Conservation (phyloP, 2,113 vertebrate genomes). For the Tichodroma muraria region DNA sequence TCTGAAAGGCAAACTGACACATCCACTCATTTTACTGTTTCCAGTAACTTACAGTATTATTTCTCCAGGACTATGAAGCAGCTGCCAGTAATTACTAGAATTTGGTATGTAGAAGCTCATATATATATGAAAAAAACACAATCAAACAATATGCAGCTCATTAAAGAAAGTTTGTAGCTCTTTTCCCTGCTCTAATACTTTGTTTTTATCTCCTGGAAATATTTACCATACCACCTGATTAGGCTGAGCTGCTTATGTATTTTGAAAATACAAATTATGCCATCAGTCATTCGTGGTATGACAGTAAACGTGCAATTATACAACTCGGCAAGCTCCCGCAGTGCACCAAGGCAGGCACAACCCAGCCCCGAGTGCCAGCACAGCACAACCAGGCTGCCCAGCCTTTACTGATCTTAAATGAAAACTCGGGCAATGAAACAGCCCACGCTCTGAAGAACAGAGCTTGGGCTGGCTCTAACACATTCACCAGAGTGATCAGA, state of each 20-base stretch:
- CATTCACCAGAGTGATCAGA: not conserved
- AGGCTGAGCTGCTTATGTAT: slow-evolving; percentile 58
- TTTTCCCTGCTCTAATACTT: slow-evolving; percentile 39
- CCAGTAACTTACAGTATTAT: not conserved
- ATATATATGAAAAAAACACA: slow-evolving; percentile 1
- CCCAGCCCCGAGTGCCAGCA: not conserved
- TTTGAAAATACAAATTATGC: slow-evolving; percentile 67
- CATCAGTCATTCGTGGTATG: slow-evolving; percentile 58
- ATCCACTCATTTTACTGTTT: not conserved
- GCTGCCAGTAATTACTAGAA: slow-evolving; percentile 34
- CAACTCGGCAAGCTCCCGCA: slow-evolving; percentile 21
- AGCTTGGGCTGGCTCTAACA: not conserved
- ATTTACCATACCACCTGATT: slow-evolving; percentile 55
- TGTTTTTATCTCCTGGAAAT: slow-evolving; percentile 52
- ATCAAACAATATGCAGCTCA: slow-evolving; percentile 31
- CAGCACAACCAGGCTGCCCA: not conserved
- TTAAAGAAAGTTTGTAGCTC: slow-evolving; percentile 48
- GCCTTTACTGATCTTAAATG: not conserved
- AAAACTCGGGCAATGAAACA: not conserved
- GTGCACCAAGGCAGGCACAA: not conserved
- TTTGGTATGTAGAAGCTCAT: slow-evolving; percentile 14
- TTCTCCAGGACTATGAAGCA: slow-evolving; percentile 8
- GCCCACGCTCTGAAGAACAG: not conserved
- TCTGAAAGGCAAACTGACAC: slow-evolving; percentile 29
- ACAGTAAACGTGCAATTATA: slow-evolving; percentile 54